Base-by-base conservation (phyloP, 1,140 invertebrate genomes). In the Scaptomyza hsui region DNA sequence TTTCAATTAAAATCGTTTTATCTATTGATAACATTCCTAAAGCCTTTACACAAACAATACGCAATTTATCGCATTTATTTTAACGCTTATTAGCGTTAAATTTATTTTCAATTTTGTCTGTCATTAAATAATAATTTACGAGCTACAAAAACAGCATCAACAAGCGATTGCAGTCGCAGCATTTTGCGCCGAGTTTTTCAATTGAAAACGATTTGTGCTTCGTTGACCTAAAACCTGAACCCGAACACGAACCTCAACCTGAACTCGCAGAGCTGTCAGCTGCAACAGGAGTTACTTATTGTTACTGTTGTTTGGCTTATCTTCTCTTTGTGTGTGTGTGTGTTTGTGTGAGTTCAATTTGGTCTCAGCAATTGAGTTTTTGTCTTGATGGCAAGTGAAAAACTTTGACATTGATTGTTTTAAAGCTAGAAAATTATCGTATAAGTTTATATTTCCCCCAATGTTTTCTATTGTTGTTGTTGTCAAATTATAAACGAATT, bases 401-500 rank as follows among this genome's bases (percentile, higher is more conserved):
- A 67, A 72, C 69, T 60, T 72, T 68, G 63, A 59, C 63, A 68
- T 68, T 80, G 81, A 81, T 86, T 77, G 80, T 85, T 85, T 85
- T 85, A 86, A 64, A 70, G 67, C 67, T 49, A 12, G 12, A 42
- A 47, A 70, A 49, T 63, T 52, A 62, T 39, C 42, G 59, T 59
- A 13, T 16, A 19, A 53, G 65, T 68, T 52, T 16, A 68, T 47
- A 47, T 64, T 45, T 24, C 9, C 13, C 37, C 56, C 51, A 65
- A 64, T 19, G 52, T 69, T 21, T 56, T 47, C 18, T 44, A 37
- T 32, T 10, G 10, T 39, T 67, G 41, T 64, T 76, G 81, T 85
- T 85, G 88, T 74, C 77, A 90, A 90, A 90, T 90, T 90, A 90
- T 90, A 90, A 90, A 90, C 79, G 82, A 90, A 90, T 90, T 90